phyloP scores from a whole-genome alignment of 2,888 invertebrate species.

The Antitype chi region DNA sequence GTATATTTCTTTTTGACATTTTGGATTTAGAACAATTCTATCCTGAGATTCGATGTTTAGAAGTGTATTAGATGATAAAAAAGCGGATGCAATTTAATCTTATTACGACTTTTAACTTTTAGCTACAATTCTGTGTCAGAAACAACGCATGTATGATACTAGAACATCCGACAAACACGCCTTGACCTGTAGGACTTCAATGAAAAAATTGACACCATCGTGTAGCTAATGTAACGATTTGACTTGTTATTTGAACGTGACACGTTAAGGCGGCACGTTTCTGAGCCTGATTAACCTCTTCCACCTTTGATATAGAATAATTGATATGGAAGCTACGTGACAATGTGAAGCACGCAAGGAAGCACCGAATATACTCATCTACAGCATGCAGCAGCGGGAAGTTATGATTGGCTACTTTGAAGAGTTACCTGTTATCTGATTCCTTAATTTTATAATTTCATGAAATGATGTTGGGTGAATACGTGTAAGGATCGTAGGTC shows the following conservation, averaged over 20 bases:
- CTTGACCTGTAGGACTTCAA: slow-evolving; percentile 49
- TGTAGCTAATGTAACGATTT: slow-evolving; percentile 45
- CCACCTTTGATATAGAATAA: slow-evolving; percentile 47
- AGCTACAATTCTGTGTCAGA: slow-evolving; percentile 19
- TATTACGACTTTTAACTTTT: slow-evolving; percentile 31
- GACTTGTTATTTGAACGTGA: slow-evolving; percentile 34
- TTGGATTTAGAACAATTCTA: neutral
- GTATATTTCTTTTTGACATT: neutral
- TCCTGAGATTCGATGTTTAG: neutral
- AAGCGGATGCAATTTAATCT: slow-evolving; percentile 28
- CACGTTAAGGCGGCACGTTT: slow-evolving; percentile 35
- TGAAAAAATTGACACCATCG: slow-evolving; percentile 58
- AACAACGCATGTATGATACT: slow-evolving; percentile 10
- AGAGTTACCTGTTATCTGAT: slow-evolving; percentile 18
- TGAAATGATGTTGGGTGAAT: neutral
- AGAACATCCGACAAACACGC: slow-evolving; percentile 35
- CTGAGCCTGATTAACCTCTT: slow-evolving; percentile 56
- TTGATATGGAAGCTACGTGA: slow-evolving; percentile 54
- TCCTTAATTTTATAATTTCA: slow-evolving; percentile 23
- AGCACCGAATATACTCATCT: slow-evolving; percentile 35
- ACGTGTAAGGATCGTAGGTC: neutral
- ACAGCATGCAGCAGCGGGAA: slow-evolving; percentile 24
- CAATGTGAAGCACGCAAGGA: slow-evolving; percentile 52
- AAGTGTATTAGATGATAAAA: slow-evolving; percentile 37
- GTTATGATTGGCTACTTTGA: slow-evolving; percentile 26